Base-by-base conservation (phyloP, 2,888 invertebrate genomes). In the Chrysotoxum bicinctum region DNA sequence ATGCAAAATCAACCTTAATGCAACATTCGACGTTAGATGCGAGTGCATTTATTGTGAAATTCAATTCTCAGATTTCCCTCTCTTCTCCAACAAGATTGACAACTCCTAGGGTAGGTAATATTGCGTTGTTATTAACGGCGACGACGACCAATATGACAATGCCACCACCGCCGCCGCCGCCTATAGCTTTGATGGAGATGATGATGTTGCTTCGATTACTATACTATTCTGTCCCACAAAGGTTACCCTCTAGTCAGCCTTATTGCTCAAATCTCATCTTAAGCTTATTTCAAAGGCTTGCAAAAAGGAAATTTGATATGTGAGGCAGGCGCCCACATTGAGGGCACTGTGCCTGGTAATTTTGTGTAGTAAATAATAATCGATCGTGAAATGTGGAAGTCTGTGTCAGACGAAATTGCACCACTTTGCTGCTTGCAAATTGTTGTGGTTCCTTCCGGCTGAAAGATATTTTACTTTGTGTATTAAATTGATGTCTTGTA, bases 221-320 rank as follows among this genome's bases (percentile, higher is more conserved):
- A 12, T 56, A 19, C 16, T n/a, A 14, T 52, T 26, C 23, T 69
- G 64, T 50, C 56, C 85, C 77, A 73, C 85, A 85, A 85, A 85
- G 85, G 76, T 85, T 80, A 76, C 60, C 72, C 48, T 79, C 79
- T 66, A 45, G 79, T 80, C 84, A 84, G 80, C 85, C 85, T 81
- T 73, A 81, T 69, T 72, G 72, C 72, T 78, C 54, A 48, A 37
- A 75, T 80, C 64, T 52, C 66, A 68, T 12, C 8, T 43, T 26
- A n/a, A 40, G 14, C 9, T 48, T 9, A 32, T 14, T 35, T 19
- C 4, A 19, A 3, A 43, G 16, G n/a, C 16, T 37, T 40, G 40
- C 23, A 40, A 50, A 60, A 45, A 35, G n/a, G 68, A 48, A 66
- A 66, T 50, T 45, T 12, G 66, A 56, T 45, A 14, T 16, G 50